phyloP scores from a whole-genome alignment of 2,888 invertebrate species.

The Nesidiocoris tenuis region DNA sequence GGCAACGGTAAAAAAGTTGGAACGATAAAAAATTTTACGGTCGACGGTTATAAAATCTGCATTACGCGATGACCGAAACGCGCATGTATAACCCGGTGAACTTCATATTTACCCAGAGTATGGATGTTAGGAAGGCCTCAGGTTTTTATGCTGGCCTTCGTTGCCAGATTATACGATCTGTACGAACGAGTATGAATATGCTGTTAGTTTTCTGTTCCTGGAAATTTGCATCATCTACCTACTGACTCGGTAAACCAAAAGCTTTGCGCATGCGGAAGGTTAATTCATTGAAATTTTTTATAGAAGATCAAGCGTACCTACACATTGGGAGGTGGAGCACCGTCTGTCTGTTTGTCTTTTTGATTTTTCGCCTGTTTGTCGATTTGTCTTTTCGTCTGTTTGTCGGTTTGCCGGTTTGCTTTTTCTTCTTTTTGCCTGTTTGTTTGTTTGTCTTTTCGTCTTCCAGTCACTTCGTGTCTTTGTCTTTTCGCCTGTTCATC shows the following conservation, averaged over 20 bases:
- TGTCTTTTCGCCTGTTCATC: constrained; percentile 1
- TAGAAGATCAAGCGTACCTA: no score
- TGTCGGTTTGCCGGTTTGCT: not conserved
- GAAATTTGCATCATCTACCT: no score
- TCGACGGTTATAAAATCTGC: not conserved
- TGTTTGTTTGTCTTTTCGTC: not conserved
- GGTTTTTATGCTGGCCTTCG: no score
- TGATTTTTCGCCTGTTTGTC: not conserved
- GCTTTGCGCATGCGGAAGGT: no score
- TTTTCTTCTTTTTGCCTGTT: not conserved
- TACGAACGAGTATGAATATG: no score
- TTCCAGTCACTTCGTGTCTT: not conserved
- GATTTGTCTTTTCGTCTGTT: no score
- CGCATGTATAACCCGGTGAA: not conserved
- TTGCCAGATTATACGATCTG: no score
- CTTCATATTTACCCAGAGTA: not conserved
- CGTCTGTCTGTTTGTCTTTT: not conserved
- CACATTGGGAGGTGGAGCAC: no score
- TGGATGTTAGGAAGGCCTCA: not conserved
- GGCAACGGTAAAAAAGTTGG: not conserved
- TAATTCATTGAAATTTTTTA: no score
- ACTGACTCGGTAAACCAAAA: no score
- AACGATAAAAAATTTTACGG: not conserved
- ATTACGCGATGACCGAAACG: not conserved
- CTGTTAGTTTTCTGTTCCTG: no score